Percentiles rank a stretch among this genome's conserved stretches.
Evolutionary conservation across 2,113 vertebrate genomes (phyloP).

Genomic region (Hydrolagus affinis): DNA sequence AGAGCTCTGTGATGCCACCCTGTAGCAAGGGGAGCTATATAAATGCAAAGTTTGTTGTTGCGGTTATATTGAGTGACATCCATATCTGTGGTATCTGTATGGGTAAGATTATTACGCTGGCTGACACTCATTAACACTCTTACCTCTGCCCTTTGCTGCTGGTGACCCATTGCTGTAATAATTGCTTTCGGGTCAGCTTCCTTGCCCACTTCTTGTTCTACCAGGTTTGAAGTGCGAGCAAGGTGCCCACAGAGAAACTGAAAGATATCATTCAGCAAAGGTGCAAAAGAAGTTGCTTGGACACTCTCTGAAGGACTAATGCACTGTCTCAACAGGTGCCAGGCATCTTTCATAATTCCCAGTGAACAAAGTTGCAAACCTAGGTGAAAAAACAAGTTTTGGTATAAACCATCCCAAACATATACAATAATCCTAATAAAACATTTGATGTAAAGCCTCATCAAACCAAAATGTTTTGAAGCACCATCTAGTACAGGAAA

Average conservation of each 20-base stretch:
- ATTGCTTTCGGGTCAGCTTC: conserved; percentile 59
- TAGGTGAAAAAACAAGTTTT: conserved; percentile 34
- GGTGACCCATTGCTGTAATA: conserved; percentile 56
- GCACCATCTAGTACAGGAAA: too few relatives aligned
- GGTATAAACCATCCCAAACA: too few relatives aligned
- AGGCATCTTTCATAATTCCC: conserved; percentile 65
- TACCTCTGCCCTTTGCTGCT: conserved; percentile 65
- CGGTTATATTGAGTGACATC: neutral
- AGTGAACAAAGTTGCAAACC: conserved; percentile 60
- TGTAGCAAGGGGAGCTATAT: too few relatives aligned
- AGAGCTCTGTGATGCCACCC: too few relatives aligned
- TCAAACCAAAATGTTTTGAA: too few relatives aligned
- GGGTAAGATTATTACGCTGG: neutral
- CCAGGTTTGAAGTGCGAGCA: conserved; percentile 37
- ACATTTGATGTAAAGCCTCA: too few relatives aligned
- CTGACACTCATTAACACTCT: neutral
- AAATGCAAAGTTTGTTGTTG: too few relatives aligned
- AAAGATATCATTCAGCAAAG: conserved; percentile 58
- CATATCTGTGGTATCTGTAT: neutral
- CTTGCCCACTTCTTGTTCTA: conserved; percentile 41
- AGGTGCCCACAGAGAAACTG: conserved; percentile 59
- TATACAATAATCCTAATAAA: too few relatives aligned
- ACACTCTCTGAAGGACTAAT: conserved; percentile 51
- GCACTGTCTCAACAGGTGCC: conserved; percentile 63
- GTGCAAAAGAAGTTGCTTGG: conserved; percentile 42